phyloP scores from a whole-genome alignment of 2,797 vertebrate species.

The Poecilia wingei region DNA sequence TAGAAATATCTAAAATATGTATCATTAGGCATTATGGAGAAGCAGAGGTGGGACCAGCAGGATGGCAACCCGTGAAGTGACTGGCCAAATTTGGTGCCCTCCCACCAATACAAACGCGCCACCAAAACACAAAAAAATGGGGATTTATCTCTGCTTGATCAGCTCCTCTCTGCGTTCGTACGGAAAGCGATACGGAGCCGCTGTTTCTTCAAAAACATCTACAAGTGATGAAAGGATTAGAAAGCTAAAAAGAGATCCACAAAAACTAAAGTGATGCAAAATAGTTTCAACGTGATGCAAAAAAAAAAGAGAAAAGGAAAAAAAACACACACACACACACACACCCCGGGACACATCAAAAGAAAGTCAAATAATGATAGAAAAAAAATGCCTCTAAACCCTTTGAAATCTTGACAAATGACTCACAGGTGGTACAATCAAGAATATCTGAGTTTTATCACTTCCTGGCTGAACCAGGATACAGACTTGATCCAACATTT shows the following conservation, averaged over 20 bases:
- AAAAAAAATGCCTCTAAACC: neutral
- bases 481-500: neutral
- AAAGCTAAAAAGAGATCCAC: neutral
- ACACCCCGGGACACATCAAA: neutral
- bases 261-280: neutral
- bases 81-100: conserved; percentile 5
- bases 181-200: neutral
- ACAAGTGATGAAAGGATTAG: neutral
- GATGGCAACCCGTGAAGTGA: conserved; percentile 6
- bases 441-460: neutral
- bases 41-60: conserved; percentile 1
- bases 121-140: conserved; percentile 7
- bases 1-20: neutral
- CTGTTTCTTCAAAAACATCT: neutral
- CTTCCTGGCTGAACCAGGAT: conserved; percentile 9
- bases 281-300: too few relatives aligned
- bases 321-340: too few relatives aligned
- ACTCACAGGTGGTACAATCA: neutral
- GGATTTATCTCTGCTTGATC: neutral
- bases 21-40: conserved; percentile 9
- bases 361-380: neutral
- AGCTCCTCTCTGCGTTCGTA: neutral
- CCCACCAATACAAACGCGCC: neutral
- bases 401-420: neutral
- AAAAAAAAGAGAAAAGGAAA: too few relatives aligned